Percentiles rank a stretch among this genome's conserved stretches.
Conservation (phyloP, 2,888 invertebrate species). For the Cremastinae sp. region DNA sequence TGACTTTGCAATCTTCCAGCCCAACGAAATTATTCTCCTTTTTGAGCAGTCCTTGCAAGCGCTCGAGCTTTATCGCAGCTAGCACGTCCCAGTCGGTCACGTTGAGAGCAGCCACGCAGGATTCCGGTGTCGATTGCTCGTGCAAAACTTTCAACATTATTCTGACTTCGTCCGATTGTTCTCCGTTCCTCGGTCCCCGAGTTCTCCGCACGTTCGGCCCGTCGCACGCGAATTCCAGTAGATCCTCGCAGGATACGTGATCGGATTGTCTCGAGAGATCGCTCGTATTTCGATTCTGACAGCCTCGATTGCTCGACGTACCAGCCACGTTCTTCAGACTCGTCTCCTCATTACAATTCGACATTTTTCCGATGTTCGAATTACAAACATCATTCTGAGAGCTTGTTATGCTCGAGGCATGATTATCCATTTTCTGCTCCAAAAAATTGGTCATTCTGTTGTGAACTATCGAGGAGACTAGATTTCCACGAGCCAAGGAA, state of each 20-base stretch:
- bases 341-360: constrained; percentile 50
- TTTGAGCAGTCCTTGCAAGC: constrained; percentile 82
- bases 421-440: constrained; percentile 39
- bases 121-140: constrained; percentile 83
- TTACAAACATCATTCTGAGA: constrained; percentile 36
- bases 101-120: constrained; percentile 90
- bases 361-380: constrained; percentile 11
- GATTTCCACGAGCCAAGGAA: constrained; percentile 38
- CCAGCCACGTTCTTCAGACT: constrained; percentile 23
- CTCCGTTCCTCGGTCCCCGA: constrained; percentile 88
- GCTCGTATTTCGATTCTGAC: constrained; percentile 57
- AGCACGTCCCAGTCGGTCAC: constrained; percentile 94
- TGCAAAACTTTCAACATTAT: constrained; percentile 93
- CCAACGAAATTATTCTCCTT: constrained; percentile 77
- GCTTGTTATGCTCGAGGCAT: constrained; percentile 32
- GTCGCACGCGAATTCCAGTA: constrained; percentile 92
- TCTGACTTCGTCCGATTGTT: constrained; percentile 92
- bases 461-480: constrained; percentile 36
- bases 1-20: constrained; percentile 77
- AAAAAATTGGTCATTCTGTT: constrained; percentile 39
- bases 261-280: constrained; percentile 82
- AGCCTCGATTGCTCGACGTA: background rate
- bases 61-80: constrained; percentile 91
- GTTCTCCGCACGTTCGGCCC: constrained; percentile 86
- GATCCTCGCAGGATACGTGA: constrained; percentile 94